A percentile compares a stretch with the other conserved stretches of the same genome.
Evolutionary conservation across 2,797 vertebrate genomes (phyloP).

Genomic region (Sarcoramphus papa): DNA sequence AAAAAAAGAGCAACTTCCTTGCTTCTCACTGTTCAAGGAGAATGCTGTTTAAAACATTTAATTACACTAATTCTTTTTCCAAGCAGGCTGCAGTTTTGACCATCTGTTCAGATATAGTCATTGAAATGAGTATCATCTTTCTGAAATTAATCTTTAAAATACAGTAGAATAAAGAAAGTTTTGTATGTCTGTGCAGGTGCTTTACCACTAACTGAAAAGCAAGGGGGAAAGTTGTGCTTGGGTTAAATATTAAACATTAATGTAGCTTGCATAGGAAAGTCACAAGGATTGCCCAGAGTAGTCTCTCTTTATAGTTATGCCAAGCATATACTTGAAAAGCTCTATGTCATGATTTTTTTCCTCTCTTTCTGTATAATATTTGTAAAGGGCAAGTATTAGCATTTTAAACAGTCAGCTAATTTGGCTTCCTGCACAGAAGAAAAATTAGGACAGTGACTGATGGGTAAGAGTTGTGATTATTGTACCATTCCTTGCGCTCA

Average conservation of each 20-base stretch:
- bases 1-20: not conserved
- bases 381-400: conserved; percentile 58
- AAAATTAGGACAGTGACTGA: conserved; percentile 48
- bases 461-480: conserved; percentile 9
- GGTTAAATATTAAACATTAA: not conserved
- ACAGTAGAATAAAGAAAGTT: not conserved
- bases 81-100: not conserved
- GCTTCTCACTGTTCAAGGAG: not conserved
- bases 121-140: not conserved
- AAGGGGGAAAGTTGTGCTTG: not conserved
- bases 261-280: not conserved
- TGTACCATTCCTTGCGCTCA: not conserved
- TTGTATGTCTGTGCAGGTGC: not conserved
- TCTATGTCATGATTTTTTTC: not conserved
- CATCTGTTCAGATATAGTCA: not conserved
- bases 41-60: not conserved
- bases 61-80: not conserved
- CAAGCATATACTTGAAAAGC: not conserved
- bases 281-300: not conserved
- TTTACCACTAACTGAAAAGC: not conserved
- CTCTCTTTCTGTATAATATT: conserved; percentile 3
- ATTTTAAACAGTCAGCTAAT: conserved; percentile 63
- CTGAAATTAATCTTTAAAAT: not conserved
- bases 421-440: conserved; percentile 1
- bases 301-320: not conserved